These are phyloP conservation scores for Engystomops pustulosus DNA, from an alignment of 2,113 vertebrate species.

Conservation along the genomic window DNA sequence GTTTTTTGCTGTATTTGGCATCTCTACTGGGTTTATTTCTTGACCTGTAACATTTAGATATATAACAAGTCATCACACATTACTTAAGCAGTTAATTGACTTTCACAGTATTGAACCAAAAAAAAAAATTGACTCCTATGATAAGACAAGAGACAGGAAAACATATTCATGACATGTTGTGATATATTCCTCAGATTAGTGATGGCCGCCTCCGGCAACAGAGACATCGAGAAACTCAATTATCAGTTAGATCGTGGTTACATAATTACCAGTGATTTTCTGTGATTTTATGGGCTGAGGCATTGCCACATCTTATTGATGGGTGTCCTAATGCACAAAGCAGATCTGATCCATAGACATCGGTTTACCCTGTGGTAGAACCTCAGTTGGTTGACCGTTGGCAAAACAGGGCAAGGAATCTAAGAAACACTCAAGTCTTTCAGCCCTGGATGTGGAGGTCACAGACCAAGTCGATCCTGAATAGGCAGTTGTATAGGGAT, in stretches of 20 bases:
- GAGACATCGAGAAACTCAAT: conserved; percentile 7
- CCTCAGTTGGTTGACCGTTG: no score
- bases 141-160: background rate
- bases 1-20: no score
- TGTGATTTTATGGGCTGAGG: background rate
- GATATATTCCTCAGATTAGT: background rate
- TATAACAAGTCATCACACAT: background rate
- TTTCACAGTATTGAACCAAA: background rate
- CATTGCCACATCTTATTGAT: background rate
- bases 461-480: no score
- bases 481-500: no score
- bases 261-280: conserved; percentile 20
- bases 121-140: background rate
- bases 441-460: no score
- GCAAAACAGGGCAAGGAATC: no score
- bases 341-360: background rate
- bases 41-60: background rate
- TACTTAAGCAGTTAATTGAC: background rate
- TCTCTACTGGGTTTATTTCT: background rate
- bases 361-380: background rate
- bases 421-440: no score
- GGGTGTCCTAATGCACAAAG: background rate
- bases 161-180: background rate
- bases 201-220: background rate
- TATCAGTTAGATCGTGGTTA: background rate